Percentiles rank a stretch among this genome's conserved stretches.
Evolutionary conservation across 2,888 invertebrate species (phyloP).

Genomic region (Gerosis bhagava): DNA sequence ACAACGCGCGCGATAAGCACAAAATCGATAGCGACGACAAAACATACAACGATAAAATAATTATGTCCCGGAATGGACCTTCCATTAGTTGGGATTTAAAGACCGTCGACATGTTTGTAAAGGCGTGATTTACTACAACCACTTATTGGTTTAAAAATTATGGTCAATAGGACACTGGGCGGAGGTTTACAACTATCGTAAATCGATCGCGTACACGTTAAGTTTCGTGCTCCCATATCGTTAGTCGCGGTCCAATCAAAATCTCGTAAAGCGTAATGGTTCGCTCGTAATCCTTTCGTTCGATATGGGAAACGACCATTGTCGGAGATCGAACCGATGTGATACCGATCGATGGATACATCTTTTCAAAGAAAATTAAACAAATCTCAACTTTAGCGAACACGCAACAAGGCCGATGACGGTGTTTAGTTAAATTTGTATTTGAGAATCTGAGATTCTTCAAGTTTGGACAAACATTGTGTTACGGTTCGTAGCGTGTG

Average conservation of each 20-base stretch:
- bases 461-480: slow-evolving; percentile 60
- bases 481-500: slow-evolving; percentile 60
- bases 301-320: slow-evolving; percentile 75
- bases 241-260: slow-evolving; percentile 74
- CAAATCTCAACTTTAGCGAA: slow-evolving; percentile 28
- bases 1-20: slow-evolving; percentile 27
- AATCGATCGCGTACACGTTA: slow-evolving; percentile 54
- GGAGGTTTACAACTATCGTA: slow-evolving; percentile 66
- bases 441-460: slow-evolving; percentile 8
- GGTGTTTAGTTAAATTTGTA: slow-evolving; percentile 7
- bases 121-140: slow-evolving; percentile 52
- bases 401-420: background rate
- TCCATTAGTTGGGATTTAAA: slow-evolving; percentile 27
- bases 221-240: slow-evolving; percentile 66
- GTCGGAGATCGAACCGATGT: slow-evolving; percentile 56
- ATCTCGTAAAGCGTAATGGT: slow-evolving; percentile 72
- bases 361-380: slow-evolving; percentile 8
- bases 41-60: slow-evolving; percentile 25
- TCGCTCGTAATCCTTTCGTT: slow-evolving; percentile 62
- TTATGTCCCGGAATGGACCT: slow-evolving; percentile 23
- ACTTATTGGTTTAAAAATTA: slow-evolving; percentile 59
- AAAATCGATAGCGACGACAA: slow-evolving; percentile 23
- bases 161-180: slow-evolving; percentile 58
- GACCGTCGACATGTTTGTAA: slow-evolving; percentile 31
- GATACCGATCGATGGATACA: slow-evolving; percentile 30